These are phyloP conservation scores for Aptenodytes patagonicus DNA, from an alignment of 2,113 vertebrate genomes.

Conservation along the genomic window DNA sequence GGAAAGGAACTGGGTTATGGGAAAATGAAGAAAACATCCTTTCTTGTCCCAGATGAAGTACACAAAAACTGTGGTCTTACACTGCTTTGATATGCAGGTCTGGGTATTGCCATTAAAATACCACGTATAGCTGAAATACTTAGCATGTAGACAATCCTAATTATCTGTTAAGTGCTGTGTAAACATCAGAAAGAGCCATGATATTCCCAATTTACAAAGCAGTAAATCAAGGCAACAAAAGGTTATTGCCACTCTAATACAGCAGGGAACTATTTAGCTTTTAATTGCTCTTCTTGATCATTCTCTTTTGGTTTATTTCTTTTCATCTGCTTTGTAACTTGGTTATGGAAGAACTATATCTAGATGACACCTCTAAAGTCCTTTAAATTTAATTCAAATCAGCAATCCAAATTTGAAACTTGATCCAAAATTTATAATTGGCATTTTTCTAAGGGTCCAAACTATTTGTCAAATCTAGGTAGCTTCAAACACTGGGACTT, in stretches of 20 bases:
- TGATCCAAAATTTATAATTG: background rate
- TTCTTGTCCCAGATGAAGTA: background rate
- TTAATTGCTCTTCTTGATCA: slow-evolving; percentile 20
- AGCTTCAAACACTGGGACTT: background rate
- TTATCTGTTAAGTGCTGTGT: slow-evolving; percentile 13
- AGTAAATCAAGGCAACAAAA: slow-evolving; percentile 42
- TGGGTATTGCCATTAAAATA: background rate
- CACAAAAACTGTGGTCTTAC: background rate
- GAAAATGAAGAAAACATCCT: background rate
- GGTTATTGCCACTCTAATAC: slow-evolving; percentile 20
- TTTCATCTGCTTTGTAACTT: background rate
- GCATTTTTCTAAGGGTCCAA: background rate
- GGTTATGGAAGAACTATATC: background rate
- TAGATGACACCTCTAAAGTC: background rate
- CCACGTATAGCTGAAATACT: background rate
- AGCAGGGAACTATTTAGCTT: background rate
- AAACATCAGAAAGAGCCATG: slow-evolving; percentile 19
- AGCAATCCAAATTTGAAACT: background rate
- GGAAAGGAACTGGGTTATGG: background rate
- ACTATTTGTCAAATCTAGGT: background rate
- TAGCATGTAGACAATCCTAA: slow-evolving; percentile 15
- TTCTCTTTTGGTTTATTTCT: slow-evolving; percentile 10
- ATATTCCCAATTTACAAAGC: slow-evolving; percentile 48
- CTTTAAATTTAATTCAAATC: background rate
- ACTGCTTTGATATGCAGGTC: background rate